Evolutionary conservation across 2,113 vertebrate species (phyloP).

Genomic region (Antidorcas marsupialis): DNA sequence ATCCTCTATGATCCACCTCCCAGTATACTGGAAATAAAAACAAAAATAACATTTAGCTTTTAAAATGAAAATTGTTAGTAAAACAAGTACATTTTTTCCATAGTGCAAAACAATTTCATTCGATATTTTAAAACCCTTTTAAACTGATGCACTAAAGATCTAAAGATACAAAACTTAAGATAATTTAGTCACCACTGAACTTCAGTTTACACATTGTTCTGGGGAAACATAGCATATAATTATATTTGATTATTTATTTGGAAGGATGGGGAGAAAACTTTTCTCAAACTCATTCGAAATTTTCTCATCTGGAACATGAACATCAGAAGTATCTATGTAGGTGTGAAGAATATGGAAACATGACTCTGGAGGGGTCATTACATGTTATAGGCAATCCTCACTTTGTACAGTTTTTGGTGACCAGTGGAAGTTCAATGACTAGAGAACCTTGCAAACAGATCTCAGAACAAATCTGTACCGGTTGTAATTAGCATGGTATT

Average conservation of each 20-base stretch:
- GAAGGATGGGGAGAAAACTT: neutral
- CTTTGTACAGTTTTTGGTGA: neutral
- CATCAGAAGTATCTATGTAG: neutral
- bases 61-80: neutral
- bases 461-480: neutral
- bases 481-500: neutral
- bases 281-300: neutral
- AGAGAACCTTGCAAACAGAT: neutral
- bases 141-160: neutral
- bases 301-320: neutral
- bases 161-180: neutral
- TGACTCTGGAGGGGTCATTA: neutral
- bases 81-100: neutral
- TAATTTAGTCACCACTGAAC: neutral
- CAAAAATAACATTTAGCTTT: neutral
- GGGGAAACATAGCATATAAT: neutral
- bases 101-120: neutral
- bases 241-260: neutral
- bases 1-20: no score
- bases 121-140: neutral
- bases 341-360: accelerated
- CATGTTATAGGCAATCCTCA: neutral
- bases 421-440: neutral
- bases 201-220: neutral
- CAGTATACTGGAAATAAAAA: no score